Percentiles rank a stretch among this genome's conserved stretches.
Evolutionary conservation across 2,797 vertebrate genomes (phyloP).

Genomic region (Tiaroga cobitis): DNA sequence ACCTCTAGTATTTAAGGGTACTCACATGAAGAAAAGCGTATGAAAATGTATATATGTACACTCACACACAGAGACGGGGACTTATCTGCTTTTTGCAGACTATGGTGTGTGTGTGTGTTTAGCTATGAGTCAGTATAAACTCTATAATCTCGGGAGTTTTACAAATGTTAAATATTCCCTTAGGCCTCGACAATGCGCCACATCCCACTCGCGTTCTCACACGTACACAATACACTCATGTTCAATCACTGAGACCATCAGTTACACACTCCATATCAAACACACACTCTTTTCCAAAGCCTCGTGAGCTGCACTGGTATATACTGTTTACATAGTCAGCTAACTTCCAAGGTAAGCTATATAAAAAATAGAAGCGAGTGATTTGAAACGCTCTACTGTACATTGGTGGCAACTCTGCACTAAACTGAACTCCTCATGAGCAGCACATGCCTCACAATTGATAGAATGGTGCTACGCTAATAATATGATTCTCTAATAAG

Average conservation of each 20-base stretch:
- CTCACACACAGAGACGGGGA: not conserved
- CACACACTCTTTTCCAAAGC: not conserved
- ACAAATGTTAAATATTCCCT: conserved; percentile 69
- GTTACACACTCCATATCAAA: conserved; percentile 8
- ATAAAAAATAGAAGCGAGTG: not conserved
- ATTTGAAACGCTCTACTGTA: not conserved
- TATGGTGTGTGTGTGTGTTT: not conserved
- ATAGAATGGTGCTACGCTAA: not conserved
- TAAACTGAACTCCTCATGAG: not conserved
- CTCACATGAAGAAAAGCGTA: not conserved
- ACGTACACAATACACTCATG: conserved; percentile 29
- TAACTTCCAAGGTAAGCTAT: not conserved
- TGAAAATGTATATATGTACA: not conserved
- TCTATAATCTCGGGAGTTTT: conserved; percentile 54
- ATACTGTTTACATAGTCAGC: not conserved
- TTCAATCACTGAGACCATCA: conserved; percentile 19
- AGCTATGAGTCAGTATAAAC: conserved; percentile 11
- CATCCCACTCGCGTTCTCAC: conserved; percentile 29
- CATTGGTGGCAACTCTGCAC: not conserved
- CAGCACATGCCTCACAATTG: too few species aligned
- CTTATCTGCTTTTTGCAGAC: conserved; percentile 19
- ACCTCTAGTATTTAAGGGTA: conserved; percentile 18
- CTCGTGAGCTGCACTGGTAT: not conserved
- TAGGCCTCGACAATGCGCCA: conserved; percentile 43
- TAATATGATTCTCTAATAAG: not conserved